Evolutionary conservation across 2,797 vertebrate genomes (phyloP), one percentile per base, ranked within the genome.

Genomic region (Myotis findleyi): DNA sequence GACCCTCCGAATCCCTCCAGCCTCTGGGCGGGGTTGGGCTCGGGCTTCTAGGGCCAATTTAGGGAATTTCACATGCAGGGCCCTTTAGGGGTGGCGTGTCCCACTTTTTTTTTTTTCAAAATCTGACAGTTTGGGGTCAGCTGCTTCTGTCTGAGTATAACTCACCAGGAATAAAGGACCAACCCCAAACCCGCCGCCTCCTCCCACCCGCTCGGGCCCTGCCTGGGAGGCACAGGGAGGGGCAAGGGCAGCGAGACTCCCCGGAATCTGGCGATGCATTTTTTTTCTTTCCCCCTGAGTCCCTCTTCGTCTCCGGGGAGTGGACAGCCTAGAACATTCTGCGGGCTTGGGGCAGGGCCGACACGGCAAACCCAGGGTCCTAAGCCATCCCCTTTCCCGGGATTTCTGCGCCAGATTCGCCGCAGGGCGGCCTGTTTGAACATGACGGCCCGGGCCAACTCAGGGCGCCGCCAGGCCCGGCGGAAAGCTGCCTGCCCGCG

Each of bases 241-340:
- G 88, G 51, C 89, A 33, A 13, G 13, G 41, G 73, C 69, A 7
- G 41, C 20, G 23, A 41, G 76, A 89, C 73, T 68, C 94, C 51
- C 1, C 6, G 77, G 76, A 69, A 57, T 18, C 87, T 44, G 55
- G 79, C 77, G 10, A 6, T 10, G 59, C 36, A 12, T 38, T 38
- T 17, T 17, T 38, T 44, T 14, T 38, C 41, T 90, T 44, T 0
- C 92, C 57, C 23, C 5, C 94, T 49, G 95, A 95, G 96, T 36
- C 73, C 91, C 85, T 62, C 96, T 21, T 0, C 82, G 57, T 95
- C 97, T 96, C 97, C 30, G 64, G 97, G 97, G 97, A 98, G 91
- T 89, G 97, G 92, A 77, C 97, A 96, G 53, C 96, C 96, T 87
- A 57, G 94, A 97, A 97, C 87, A 89, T 97, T 91, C 96, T 72